Percentiles rank a stretch among this genome's conserved stretches.
Conservation (phyloP, 1,140 invertebrate species). For the Belonocnema kinseyi region DNA sequence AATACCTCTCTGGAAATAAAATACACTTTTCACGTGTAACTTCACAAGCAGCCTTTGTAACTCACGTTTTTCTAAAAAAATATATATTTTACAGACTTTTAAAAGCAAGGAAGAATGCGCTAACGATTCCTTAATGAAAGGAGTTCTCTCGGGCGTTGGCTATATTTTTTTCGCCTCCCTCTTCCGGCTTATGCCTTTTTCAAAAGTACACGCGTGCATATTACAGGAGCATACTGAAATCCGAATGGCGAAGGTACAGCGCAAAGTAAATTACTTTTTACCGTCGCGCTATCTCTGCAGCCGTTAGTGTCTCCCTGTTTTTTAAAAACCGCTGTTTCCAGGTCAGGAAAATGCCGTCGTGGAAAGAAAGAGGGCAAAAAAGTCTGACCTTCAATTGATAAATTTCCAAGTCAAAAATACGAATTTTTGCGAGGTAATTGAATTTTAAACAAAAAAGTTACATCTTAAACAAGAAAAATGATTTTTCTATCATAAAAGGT, state of each 20-base stretch:
- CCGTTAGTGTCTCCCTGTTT: slow-evolving; percentile 24
- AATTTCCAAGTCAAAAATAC: too few species aligned
- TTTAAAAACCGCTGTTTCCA: slow-evolving; percentile 23
- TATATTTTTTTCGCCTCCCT: slow-evolving; percentile 1
- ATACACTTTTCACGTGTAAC: too few species aligned
- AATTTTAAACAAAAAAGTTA: too few species aligned
- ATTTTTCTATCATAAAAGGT: too few species aligned
- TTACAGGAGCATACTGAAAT: slow-evolving; percentile 33
- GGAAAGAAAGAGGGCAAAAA: neutral
- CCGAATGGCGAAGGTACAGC: neutral
- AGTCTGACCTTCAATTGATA: too few species aligned
- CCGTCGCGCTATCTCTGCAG: slow-evolving; percentile 26
- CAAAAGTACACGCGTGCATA: slow-evolving; percentile 22
- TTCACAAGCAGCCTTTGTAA: too few species aligned
- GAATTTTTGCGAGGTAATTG: too few species aligned
- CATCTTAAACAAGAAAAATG: too few species aligned
- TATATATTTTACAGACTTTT: neutral
- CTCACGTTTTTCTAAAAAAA: neutral
- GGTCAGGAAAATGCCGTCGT: neutral
- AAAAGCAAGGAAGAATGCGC: neutral
- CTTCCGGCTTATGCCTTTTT: slow-evolving; percentile 27
- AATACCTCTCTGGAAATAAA: too few species aligned
- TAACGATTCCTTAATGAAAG: neutral
- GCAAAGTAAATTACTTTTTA: slow-evolving; percentile 25
- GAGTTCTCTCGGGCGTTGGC: neutral